A percentile compares a stretch with the other conserved stretches of the same genome.
These are phyloP conservation scores for Bruchidius siliquastri DNA, from an alignment of 2,888 invertebrate genomes.

Conservation along the genomic window DNA sequence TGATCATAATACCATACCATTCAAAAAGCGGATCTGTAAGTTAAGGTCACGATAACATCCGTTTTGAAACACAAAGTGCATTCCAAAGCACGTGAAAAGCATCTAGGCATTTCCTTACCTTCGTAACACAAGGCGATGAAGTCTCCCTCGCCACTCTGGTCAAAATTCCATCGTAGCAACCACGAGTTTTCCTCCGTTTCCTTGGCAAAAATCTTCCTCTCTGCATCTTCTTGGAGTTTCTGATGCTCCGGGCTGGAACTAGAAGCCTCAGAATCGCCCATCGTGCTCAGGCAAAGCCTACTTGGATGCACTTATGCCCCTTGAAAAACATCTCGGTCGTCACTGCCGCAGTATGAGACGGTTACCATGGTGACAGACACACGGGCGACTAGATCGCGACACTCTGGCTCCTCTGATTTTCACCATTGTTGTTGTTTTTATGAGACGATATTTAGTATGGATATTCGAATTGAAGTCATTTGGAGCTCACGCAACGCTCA, in stretches of 20 bases:
- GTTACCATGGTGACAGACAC: slow-evolving; percentile 47
- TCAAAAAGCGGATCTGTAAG: background rate
- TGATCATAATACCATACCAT: background rate
- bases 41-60: background rate
- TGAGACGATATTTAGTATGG: background rate
- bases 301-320: background rate
- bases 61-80: slow-evolving; percentile 7
- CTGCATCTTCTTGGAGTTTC: slow-evolving; percentile 6
- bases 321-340: slow-evolving; percentile 15
- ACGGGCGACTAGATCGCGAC: slow-evolving; percentile 34
- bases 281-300: background rate
- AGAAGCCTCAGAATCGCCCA: background rate
- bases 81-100: slow-evolving; percentile 5
- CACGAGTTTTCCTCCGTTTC: slow-evolving; percentile 45
- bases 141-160: slow-evolving; percentile 47
- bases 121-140: slow-evolving; percentile 54
- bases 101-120: slow-evolving; percentile 46
- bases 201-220: slow-evolving; percentile 45
- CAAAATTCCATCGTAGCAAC: slow-evolving; percentile 50
- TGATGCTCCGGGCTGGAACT: background rate
- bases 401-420: slow-evolving; percentile 6
- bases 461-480: background rate
- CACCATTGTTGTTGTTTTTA: background rate
- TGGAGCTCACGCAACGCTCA: background rate
- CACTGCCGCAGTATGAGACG: slow-evolving; percentile 12